Conservation (phyloP, 2,113 vertebrate species). For the Hoplias malabaricus region DNA sequence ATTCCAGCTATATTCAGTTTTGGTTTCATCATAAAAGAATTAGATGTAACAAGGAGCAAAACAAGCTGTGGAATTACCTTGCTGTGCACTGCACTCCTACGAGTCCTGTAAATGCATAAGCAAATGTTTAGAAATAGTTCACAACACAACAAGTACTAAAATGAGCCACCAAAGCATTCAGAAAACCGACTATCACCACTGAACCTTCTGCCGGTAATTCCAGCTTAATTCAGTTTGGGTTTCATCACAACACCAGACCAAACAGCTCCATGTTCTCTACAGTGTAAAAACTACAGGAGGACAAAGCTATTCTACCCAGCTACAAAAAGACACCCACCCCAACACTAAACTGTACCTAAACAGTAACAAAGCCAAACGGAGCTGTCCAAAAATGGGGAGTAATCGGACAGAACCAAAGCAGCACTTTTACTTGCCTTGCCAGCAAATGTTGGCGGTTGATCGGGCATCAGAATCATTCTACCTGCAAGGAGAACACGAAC, state of each 20-base stretch:
- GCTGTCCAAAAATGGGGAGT: too few relatives aligned
- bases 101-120: neutral
- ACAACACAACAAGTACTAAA: neutral
- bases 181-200: constrained; percentile 80
- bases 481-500: neutral
- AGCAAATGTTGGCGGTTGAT: too few relatives aligned
- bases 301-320: too few relatives aligned
- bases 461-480: neutral
- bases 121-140: neutral
- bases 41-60: neutral
- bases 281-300: too few relatives aligned
- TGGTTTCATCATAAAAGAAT: constrained; percentile 47
- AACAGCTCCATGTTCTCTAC: neutral
- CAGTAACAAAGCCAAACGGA: too few relatives aligned
- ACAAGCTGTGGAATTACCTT: neutral
- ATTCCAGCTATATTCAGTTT: constrained; percentile 76
- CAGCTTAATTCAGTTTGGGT: constrained; percentile 63
- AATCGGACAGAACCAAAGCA: neutral
- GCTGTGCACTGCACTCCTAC: too few relatives aligned
- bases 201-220: constrained; percentile 87
- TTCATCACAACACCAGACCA: constrained; percentile 40
- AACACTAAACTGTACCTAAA: too few relatives aligned
- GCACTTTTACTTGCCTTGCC: neutral
- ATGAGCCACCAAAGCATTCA: constrained; percentile 56
- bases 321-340: too few relatives aligned